Evolutionary conservation across 2,797 vertebrate genomes (phyloP).

Genomic region (Chaetophractus vellerosus): DNA sequence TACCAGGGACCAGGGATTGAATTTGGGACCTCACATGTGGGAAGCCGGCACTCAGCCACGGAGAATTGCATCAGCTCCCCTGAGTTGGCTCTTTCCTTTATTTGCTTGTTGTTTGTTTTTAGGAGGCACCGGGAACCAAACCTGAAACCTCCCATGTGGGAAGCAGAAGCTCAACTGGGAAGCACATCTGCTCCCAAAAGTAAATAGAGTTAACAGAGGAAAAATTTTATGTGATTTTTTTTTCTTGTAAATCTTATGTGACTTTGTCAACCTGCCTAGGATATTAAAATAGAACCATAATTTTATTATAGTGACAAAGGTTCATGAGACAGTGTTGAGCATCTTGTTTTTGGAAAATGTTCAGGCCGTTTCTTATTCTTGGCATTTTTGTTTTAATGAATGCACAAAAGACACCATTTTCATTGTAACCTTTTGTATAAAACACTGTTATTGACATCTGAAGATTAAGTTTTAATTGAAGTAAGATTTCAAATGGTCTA

Average conservation of each 20-base stretch:
- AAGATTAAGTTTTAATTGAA: constrained; percentile 85
- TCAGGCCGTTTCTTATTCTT: constrained; percentile 65
- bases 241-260: constrained; percentile 23
- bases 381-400: constrained; percentile 44
- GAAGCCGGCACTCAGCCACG: no score
- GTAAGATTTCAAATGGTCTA: constrained; percentile 81
- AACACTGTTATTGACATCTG: constrained; percentile 75
- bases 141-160: no score
- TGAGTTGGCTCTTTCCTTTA: no score
- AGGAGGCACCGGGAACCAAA: no score
- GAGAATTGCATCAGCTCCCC: no score
- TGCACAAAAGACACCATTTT: constrained; percentile 67
- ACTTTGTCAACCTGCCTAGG: constrained; percentile 45
- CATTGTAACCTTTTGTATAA: constrained; percentile 77
- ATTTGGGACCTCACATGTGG: no score
- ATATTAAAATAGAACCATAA: constrained; percentile 61
- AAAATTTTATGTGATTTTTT: constrained; percentile 23
- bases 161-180: no score
- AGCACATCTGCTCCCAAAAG: not conserved
- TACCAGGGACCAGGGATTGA: no score
- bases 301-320: constrained; percentile 68
- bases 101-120: no score
- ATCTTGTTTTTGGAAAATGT: constrained; percentile 69
- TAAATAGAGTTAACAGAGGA: constrained; percentile 50
- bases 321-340: not conserved